Base-by-base conservation (phyloP, 1,140 invertebrate genomes). In the Ips nitidus region DNA sequence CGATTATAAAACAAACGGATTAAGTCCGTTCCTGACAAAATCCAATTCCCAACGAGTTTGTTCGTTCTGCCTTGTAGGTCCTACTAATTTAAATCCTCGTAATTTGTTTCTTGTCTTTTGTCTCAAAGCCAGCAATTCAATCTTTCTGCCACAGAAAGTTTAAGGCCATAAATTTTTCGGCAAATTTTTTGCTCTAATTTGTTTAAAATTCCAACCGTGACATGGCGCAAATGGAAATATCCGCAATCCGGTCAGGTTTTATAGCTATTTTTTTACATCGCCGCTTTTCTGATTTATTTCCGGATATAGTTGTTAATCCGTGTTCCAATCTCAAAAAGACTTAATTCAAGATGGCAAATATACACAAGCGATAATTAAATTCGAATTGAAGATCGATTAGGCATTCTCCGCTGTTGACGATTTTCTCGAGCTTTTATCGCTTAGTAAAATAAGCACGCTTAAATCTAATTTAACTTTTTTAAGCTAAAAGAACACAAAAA, bases 51-150 rank as follows among this genome's bases (percentile, higher is more conserved):
- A 50, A 66, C 45, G 52, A 52, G 61, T 63, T 63, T 63, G 52
- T 66, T 57, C 43, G 43, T 55, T 55, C 50, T 69, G 57, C 47
- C 66, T 69, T 62, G 66, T 69, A 37, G 57, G 50, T 61, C 62
- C 58, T 57, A 62, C 66, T 69, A 69, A 69, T 69, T 69, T 69
- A 69, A 69, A 69, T 69, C 66, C 66, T 37, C 47, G 59, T 69
- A 69, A 69, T 69, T 69, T 69, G 66, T 69, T 69, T 69, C 59
- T 59, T 69, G 66, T 62, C 66, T 69, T 69, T 69, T 69, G 66
- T 69, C 45, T 69, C 58, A 69, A 69, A 69, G 66, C 66, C 58
- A 55, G 43, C 58, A 43, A 61, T 69, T 69, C 58, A 69, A 62
- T 69, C 66, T 69, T 69, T 61, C 58, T 45, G 42, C n/a, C 47